Conservation (phyloP, 2,888 invertebrate species). For the Ophonus ardosiacus region DNA sequence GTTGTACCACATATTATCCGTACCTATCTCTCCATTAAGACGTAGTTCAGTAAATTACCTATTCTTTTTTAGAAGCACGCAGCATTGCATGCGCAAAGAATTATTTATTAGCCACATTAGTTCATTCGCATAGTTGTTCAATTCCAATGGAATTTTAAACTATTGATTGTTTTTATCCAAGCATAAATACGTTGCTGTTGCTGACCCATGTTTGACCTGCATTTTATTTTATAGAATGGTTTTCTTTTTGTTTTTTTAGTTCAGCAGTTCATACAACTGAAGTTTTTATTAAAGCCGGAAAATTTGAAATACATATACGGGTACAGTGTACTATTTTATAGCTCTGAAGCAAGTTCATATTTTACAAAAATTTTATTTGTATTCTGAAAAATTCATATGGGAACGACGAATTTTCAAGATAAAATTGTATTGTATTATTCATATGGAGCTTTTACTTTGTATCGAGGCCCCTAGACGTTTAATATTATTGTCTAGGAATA, state of each 20-base stretch:
- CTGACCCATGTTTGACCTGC: neutral
- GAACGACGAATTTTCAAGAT: neutral
- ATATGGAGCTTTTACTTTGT: too few relatives aligned
- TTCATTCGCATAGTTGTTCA: slow-evolving; percentile 18
- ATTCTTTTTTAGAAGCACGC: neutral
- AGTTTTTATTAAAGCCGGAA: neutral
- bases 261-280: neutral
- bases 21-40: neutral
- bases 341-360: neutral
- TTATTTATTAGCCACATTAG: neutral
- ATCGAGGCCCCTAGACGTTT: too few relatives aligned
- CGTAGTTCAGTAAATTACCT: neutral
- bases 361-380: neutral
- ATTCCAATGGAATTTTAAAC: slow-evolving; percentile 34
- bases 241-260: neutral
- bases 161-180: slow-evolving; percentile 22
- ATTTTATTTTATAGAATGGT: neutral
- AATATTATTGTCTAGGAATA: too few relatives aligned
- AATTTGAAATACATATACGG: neutral
- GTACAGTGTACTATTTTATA: slow-evolving; percentile 2
- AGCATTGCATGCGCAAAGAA: slow-evolving; percentile 4
- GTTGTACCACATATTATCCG: neutral
- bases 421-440: too few relatives aligned
- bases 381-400: neutral
- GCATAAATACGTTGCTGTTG: neutral